Evolutionary conservation across 1,140 invertebrate species (phyloP), one percentile per base, ranked within the genome.

Genomic region (Lordiphosa stackelbergi): DNA sequence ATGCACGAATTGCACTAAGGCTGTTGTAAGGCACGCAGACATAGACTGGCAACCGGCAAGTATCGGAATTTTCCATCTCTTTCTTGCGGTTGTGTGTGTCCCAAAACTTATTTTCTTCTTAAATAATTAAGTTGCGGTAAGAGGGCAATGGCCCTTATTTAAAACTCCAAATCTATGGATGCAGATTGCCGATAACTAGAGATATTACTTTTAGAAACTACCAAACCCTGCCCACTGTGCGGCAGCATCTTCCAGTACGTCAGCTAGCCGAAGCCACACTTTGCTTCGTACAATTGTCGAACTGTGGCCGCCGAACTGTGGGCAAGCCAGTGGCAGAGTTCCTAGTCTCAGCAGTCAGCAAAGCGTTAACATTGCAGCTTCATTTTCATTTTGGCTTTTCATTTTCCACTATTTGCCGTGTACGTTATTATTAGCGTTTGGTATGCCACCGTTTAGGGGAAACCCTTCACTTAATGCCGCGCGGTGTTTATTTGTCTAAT

Each of bases 321-420:
- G 12, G 42, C 8, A 24, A 34, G 13, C 8, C 12, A 41, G 47
- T 46, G 43, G 31, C 41, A 36, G 13, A 42, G 46, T 13, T 19
- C 13, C n/a, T 37, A 47, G 31, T 56, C 69, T 53, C 48, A 41
- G 28, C 45, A 62, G 71, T 35, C 70, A 74, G 38, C 54, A 70
- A 81, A 81, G 61, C 75, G 74, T 71, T 68, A 75, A 74, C 74
- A 75, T 81, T 81, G 62, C 71, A 81, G 58, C 74, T 79, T 79
- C 35, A 72, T 68, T 73, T 49, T 59, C 70, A 64, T 54, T 71
- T 71, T 59, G 56, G 53, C 38, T 66, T 60, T 56, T 60, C 48
- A 61, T 43, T 53, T 54, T 74, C 64, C 1, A 31, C 28, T 31
- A 52, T 37, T 40, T 56, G 36, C 51, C 28, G 2, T 31, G 28